A percentile compares a stretch with the other conserved stretches of the same genome.
Evolutionary conservation across 2,113 vertebrate species (phyloP).

Genomic region (Platysternon megacephalum): DNA sequence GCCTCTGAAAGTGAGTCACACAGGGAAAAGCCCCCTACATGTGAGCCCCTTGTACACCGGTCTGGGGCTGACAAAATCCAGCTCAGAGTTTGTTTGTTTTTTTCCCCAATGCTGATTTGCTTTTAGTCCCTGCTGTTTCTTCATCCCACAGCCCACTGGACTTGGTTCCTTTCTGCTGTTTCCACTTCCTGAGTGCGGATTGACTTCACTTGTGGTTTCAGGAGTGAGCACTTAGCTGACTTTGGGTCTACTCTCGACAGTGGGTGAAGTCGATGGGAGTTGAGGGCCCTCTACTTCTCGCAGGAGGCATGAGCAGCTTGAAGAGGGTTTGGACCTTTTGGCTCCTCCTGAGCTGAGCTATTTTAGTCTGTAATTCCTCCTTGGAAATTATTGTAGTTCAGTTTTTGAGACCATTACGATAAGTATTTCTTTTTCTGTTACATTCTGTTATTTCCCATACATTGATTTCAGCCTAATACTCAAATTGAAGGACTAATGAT

Average conservation of each 20-base stretch:
- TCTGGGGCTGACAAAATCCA: not conserved
- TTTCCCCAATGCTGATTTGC: not conserved
- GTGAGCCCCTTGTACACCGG: not conserved
- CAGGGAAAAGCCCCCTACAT: accelerated
- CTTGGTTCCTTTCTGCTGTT: not conserved
- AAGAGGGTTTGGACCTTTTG: not conserved
- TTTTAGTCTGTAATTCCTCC: not conserved
- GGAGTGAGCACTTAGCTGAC: not conserved
- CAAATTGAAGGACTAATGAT: not conserved
- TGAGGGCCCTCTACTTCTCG: not conserved
- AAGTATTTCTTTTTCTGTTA: not conserved
- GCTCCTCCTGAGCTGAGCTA: not conserved
- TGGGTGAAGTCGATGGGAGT: not conserved
- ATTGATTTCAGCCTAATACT: not conserved
- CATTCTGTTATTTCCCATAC: not conserved
- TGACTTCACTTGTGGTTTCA: accelerated
- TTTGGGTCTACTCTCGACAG: not conserved
- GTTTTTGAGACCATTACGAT: too few species aligned
- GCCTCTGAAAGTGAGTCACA: not conserved
- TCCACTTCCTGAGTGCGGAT: not conserved
- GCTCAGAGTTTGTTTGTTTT: not conserved
- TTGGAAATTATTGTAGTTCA: not conserved
- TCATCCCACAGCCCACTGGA: not conserved
- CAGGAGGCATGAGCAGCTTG: not conserved
- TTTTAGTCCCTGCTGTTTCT: not conserved